Base-by-base conservation (phyloP, 2,888 invertebrate genomes). In the Campoletis raptor region DNA sequence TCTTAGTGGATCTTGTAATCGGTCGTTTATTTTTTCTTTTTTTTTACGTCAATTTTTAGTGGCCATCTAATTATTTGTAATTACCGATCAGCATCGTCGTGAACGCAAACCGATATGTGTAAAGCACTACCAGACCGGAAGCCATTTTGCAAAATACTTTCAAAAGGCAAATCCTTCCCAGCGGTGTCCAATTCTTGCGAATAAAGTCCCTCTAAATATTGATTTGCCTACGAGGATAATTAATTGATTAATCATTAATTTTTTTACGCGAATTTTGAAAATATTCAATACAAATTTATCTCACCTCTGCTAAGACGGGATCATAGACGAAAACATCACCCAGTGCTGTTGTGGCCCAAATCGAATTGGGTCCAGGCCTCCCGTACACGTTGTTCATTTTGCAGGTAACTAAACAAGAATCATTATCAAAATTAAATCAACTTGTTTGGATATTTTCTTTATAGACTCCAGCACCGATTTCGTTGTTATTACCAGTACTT, bases 241-340 rank as follows among this genome's bases (percentile, higher is more conserved):
- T 40, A 12, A 40, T 30, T 9, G 5, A 74, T 61, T 10, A 24
- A 61, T 30, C 30, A 7, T 15, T 42, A 0, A 37, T 6, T 30
- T 15, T 8, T 61, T 42, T 36, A 18, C 1, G 5, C 4, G 21
- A 15, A 15, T 30, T 15, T 61, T 15, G 52, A 52, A 10, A 21
- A 24, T 2, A 24, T 5, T 42, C 18, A 42, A 21, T 6, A 15
- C 30, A 73, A 24, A 77, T 94, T 54, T 95, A 95, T 91, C 95
- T 93, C 91, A 95, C 95, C 95, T 97, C 95, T 91, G 96, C 93
- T 93, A 96, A 95, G 90, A 95, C 92, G n/a, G 97, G 96, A 94
- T 98, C 97, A 95, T 97, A 97, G 57, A 97, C 97, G 89, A 97
- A 97, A 70, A 98, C 96, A 94, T 98, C 98, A 8, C 98, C 98